These are phyloP conservation scores for Edolisoma coerulescens DNA, from an alignment of 2,113 vertebrate species.

Conservation along the genomic window DNA sequence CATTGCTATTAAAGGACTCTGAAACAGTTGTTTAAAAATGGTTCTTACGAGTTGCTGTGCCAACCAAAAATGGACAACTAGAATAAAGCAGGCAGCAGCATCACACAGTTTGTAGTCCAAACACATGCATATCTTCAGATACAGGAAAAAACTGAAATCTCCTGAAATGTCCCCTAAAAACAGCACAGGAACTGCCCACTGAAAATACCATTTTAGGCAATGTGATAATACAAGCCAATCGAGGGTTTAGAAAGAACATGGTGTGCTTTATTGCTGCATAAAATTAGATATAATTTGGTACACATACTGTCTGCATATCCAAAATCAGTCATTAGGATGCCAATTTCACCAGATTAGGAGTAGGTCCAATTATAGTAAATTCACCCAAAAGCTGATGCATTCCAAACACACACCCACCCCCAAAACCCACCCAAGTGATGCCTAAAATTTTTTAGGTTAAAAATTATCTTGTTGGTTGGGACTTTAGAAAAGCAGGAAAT, in stretches of 20 bases:
- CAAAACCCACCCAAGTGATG: background rate
- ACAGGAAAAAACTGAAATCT: background rate
- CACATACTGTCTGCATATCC: background rate
- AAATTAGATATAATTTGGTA: background rate
- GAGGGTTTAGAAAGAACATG: background rate
- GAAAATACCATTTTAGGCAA: background rate
- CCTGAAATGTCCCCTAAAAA: background rate
- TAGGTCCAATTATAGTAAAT: background rate
- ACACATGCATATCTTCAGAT: background rate
- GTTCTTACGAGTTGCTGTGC: constrained; percentile 10
- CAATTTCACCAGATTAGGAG: background rate
- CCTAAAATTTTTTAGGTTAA: background rate
- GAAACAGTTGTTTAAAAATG: constrained; percentile 6
- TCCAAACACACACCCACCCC: background rate
- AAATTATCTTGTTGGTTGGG: background rate
- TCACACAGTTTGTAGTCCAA: background rate
- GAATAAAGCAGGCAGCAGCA: background rate
- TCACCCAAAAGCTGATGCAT: background rate
- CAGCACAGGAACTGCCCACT: background rate
- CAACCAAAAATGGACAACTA: constrained; percentile 19
- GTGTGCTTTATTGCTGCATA: background rate
- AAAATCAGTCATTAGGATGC: background rate
- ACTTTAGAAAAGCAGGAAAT: background rate
- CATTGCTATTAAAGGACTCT: constrained; percentile 29
- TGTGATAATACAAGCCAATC: background rate